These are phyloP conservation scores for Hirtodrosophila duncani DNA, from an alignment of 2,888 invertebrate genomes.

Conservation along the genomic window DNA sequence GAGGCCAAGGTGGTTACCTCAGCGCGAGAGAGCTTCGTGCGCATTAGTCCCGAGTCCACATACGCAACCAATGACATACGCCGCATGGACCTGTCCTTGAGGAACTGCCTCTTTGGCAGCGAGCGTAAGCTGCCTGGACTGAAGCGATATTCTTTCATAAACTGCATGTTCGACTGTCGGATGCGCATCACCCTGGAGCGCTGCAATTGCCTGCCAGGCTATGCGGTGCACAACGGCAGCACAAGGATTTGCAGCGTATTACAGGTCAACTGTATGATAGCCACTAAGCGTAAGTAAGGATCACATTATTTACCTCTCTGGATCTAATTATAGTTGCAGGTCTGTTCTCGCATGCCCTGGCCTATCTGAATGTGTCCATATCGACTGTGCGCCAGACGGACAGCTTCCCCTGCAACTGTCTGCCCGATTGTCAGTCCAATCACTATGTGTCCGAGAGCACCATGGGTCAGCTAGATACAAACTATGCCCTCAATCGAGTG, in stretches of 20 bases:
- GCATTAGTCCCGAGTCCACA: conserved; percentile 82
- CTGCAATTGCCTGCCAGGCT: conserved; percentile 83
- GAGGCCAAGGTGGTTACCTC: conserved; percentile 81
- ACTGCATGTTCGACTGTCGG: conserved; percentile 83
- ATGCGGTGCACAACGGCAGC: conserved; percentile 78
- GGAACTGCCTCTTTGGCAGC: conserved; percentile 82
- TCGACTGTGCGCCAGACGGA: conserved; percentile 50
- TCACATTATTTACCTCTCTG: no score
- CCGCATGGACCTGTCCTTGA: conserved; percentile 78
- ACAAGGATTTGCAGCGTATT: conserved; percentile 60
- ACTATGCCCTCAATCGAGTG: conserved; percentile 78
- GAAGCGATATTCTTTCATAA: conserved; percentile 82
- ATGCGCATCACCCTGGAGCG: conserved; percentile 77
- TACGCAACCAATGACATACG: conserved; percentile 81
- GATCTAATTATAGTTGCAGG: conserved; percentile 15
- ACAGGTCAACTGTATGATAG: conserved; percentile 66
- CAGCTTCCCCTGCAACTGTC: conserved; percentile 79
- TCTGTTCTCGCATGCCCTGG: conserved; percentile 76
- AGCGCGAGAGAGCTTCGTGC: conserved; percentile 81
- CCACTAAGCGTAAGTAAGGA: conserved; percentile 68
- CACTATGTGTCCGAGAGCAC: conserved; percentile 84
- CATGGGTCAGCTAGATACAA: conserved; percentile 80
- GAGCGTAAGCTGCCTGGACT: conserved; percentile 78
- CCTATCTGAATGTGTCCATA: conserved; percentile 70
- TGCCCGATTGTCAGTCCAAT: conserved; percentile 83